Conservation (phyloP, 2,113 vertebrate species). For the Illadopsis cleaveri region DNA sequence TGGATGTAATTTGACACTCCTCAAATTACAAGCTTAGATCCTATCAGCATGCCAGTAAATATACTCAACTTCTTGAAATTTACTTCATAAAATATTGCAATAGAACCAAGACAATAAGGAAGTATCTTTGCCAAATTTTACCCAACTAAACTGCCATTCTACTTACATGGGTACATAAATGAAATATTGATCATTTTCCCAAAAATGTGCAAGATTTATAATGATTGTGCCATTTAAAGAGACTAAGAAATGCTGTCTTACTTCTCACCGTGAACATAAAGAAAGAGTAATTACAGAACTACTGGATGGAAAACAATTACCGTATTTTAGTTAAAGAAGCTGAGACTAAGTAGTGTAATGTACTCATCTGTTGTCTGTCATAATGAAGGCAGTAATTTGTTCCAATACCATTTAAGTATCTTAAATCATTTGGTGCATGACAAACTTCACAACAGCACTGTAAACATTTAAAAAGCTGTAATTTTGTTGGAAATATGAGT, state of each 20-base stretch:
- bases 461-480: slow-evolving; percentile 51
- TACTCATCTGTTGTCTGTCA: slow-evolving; percentile 49
- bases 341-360: slow-evolving; percentile 38
- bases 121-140: background rate
- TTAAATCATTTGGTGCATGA: slow-evolving; percentile 41
- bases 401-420: slow-evolving; percentile 50
- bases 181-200: background rate
- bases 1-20: background rate
- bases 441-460: slow-evolving; percentile 23
- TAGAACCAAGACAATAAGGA: background rate
- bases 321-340: slow-evolving; percentile 55
- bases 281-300: slow-evolving; percentile 59
- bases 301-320: slow-evolving; percentile 46
- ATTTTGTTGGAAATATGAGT: slow-evolving; percentile 32
- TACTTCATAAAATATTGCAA: background rate
- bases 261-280: slow-evolving; percentile 33
- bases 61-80: background rate
- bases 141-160: background rate
- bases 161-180: background rate
- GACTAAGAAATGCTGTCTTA: background rate
- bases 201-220: background rate
- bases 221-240: background rate
- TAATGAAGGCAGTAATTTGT: slow-evolving; percentile 68
- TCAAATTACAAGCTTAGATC: background rate
- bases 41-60: background rate